Evolutionary conservation across 1,140 invertebrate genomes (phyloP).

Genomic region (Danaus plexippus): DNA sequence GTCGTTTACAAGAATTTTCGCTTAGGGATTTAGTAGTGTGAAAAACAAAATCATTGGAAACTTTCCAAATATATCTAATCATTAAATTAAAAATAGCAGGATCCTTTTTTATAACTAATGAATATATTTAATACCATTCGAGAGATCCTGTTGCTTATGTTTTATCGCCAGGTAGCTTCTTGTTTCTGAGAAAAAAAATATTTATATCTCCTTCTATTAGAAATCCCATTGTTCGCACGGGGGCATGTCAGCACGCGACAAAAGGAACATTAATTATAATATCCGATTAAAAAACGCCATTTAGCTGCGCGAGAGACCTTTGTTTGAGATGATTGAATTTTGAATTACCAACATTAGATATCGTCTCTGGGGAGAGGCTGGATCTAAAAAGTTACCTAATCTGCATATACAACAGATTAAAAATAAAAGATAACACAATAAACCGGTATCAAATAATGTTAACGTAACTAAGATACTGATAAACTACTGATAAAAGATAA

Average conservation of each 20-base stretch:
- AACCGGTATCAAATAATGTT: constrained; percentile 30
- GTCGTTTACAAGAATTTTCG: constrained; percentile 28
- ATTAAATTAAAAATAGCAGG: no score
- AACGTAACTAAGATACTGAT: constrained; percentile 33
- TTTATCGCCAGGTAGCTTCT: constrained; percentile 66
- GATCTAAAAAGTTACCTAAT: constrained; percentile 36
- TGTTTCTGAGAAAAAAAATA: constrained; percentile 64
- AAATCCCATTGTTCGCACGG: constrained; percentile 66
- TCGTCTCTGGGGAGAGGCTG: constrained; percentile 34
- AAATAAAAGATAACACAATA: constrained; percentile 16
- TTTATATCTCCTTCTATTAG: constrained; percentile 68
- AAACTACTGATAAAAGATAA: constrained; percentile 32
- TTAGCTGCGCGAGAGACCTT: constrained; percentile 63
- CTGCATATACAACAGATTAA: constrained; percentile 27
- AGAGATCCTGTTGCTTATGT: constrained; percentile 31
- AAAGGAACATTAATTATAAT: constrained; percentile 74
- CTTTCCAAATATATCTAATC: no score
- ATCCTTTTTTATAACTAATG: constrained; percentile 4
- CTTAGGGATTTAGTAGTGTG: constrained; percentile 29
- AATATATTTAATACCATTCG: constrained; percentile 17
- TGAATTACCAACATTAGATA: constrained; percentile 59
- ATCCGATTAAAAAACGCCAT: constrained; percentile 73
- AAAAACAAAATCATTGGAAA: no score
- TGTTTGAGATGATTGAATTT: constrained; percentile 70
- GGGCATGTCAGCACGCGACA: constrained; percentile 68